Evolutionary conservation across 2,113 vertebrate genomes (phyloP), one percentile per base, ranked within the genome.

Genomic region (Paraplagusia blochii): DNA sequence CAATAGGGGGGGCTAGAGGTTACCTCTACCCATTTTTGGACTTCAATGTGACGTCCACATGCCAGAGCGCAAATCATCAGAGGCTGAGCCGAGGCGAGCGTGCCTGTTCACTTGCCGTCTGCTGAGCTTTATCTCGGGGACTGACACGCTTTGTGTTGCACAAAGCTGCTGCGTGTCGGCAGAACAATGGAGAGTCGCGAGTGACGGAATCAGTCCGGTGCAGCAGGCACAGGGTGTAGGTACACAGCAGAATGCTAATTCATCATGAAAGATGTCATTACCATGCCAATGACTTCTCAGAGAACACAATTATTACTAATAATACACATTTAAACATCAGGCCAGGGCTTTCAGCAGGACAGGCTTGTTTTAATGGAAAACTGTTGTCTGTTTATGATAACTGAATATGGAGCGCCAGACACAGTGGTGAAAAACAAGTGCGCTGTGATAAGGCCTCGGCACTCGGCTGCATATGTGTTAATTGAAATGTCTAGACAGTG

Each of bases 401-500:
- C 47, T 66, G 61, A 46, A 63, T 45, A 71, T 35, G 66, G 75
- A 72, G 42, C 12, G 69, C 74, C 75, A 64, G 66, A 63, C 58
- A 62, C 43, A 63, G 53, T 12, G 60, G 47, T 66, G 63, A 64
- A 57, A 74, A 61, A 74, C 58, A 76, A 71, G 73, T 43, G 58
- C 33, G 53, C 29, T 17, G 44, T 64, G 79, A 87, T 85, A 80
- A 85, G 72, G 58, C 5, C 63, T 62, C 62, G 69, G 59, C 46
- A 61, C 67, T 22, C 42, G 51, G 47, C 75, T 70, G 50, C 22
- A 1, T 33, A 35, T 16, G 53, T 38, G 67, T 74, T 89, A 89
- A 88, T 85, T 83, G 72, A 82, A 72, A 81, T 34, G 89, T 91
- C 90, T 90, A 91, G 90, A 92, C 89, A 83, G 87, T 80, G 76